phyloP scores from a whole-genome alignment of 2,113 vertebrate genomes.

The Lepus europaeus region DNA sequence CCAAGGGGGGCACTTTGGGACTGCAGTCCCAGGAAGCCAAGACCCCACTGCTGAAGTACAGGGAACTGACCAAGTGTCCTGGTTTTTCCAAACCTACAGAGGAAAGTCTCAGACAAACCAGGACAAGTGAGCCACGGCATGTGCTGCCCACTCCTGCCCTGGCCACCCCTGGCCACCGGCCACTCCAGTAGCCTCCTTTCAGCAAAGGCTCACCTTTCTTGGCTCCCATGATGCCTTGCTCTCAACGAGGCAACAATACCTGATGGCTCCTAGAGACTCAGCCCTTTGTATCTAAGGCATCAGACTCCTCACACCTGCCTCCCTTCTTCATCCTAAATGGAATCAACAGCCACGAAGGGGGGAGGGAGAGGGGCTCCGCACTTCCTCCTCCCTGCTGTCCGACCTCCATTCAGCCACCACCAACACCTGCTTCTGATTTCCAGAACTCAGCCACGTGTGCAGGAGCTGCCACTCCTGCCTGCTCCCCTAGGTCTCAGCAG shows the following conservation, averaged over 20 bases:
- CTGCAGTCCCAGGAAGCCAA: background rate
- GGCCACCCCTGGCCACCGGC: too few species aligned
- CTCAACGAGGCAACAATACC: background rate
- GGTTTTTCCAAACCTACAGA: rapidly evolving
- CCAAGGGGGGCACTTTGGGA: rapidly evolving
- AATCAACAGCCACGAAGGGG: background rate
- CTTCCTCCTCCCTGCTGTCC: background rate
- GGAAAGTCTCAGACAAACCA: background rate
- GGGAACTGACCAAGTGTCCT: background rate
- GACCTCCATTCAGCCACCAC: background rate
- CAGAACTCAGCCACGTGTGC: background rate
- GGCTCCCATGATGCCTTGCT: background rate
- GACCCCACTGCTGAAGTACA: too few species aligned
- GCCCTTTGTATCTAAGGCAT: background rate
- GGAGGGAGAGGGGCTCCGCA: too few species aligned
- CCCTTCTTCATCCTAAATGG: background rate
- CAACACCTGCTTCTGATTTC: background rate
- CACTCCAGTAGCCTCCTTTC: background rate
- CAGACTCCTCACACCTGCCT: background rate
- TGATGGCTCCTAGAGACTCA: background rate
- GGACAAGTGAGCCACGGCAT: rapidly evolving
- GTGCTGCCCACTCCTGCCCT: background rate
- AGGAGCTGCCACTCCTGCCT: background rate
- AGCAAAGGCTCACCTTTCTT: background rate
- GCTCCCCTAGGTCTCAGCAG: background rate